Conservation (phyloP, 2,113 vertebrate genomes). For the Turdus rufiventris region DNA sequence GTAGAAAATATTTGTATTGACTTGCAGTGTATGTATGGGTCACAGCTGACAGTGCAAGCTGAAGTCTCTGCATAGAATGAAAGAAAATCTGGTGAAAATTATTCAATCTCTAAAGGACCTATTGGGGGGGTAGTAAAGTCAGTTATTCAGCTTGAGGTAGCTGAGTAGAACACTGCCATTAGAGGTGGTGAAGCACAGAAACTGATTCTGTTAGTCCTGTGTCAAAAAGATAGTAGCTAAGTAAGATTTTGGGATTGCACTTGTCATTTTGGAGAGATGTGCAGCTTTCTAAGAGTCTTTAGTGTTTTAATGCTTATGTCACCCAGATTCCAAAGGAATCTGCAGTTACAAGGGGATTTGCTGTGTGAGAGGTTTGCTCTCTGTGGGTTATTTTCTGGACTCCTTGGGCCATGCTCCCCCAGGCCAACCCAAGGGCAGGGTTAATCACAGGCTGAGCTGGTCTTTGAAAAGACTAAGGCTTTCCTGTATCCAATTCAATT, state of each 20-base stretch:
- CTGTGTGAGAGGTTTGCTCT: neutral
- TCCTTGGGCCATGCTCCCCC: neutral
- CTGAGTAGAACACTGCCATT: neutral
- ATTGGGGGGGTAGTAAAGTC: neutral
- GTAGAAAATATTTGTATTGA: conserved; percentile 6
- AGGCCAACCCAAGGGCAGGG: neutral
- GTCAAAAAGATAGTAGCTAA: neutral
- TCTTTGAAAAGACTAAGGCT: neutral
- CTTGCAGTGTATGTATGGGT: neutral
- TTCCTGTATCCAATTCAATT: neutral
- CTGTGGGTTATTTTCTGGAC: neutral
- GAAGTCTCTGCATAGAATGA: neutral
- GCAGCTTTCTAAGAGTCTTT: neutral
- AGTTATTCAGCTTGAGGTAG: neutral
- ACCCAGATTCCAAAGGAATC: neutral
- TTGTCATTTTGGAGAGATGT: neutral
- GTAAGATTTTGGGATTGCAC: neutral
- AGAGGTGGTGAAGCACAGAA: neutral
- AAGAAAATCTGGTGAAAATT: neutral
- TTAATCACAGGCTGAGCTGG: neutral
- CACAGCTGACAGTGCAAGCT: neutral
- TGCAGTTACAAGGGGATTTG: neutral
- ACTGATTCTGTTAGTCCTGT: fast-evolving
- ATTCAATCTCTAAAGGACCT: neutral
- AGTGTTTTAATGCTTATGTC: neutral